Conservation (phyloP, 2,888 invertebrate species). For the Arrhopalites spinosus region DNA sequence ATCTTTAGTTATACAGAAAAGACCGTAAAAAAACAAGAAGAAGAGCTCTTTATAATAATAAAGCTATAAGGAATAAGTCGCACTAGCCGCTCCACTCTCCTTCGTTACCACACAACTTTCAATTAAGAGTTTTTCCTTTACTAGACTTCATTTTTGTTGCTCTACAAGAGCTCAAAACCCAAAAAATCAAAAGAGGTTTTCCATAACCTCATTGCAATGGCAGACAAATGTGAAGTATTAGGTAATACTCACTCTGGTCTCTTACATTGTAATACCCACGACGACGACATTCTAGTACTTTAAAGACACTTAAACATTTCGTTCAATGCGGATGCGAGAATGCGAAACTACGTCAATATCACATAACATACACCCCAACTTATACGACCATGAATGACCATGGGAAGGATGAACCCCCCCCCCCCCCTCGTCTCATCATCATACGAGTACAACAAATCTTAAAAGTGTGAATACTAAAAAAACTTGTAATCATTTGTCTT, state of each 20-base stretch:
- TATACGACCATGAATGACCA: conserved; percentile 14
- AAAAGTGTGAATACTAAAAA: not conserved
- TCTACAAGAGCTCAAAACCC: not conserved
- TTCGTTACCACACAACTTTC: not conserved
- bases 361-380: not conserved
- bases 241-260: no score
- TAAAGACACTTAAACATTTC: not conserved
- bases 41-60: no score
- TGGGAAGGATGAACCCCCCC: conserved; percentile 7
- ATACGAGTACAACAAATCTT: no score
- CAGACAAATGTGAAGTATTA: no score
- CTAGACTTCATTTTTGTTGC: not conserved
- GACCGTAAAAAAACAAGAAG: no score
- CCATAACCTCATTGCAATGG: no score
- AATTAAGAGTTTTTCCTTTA: not conserved
- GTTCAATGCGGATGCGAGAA: not conserved
- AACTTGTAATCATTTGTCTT: no score
- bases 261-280: no score
- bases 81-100: not conserved
- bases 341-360: conserved; percentile 8
- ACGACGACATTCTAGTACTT: no score
- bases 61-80: no score
- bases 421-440: no score
- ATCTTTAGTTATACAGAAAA: no score
- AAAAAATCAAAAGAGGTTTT: not conserved